phyloP scores from a whole-genome alignment of 2,888 invertebrate genomes.

The Biston stratarius region DNA sequence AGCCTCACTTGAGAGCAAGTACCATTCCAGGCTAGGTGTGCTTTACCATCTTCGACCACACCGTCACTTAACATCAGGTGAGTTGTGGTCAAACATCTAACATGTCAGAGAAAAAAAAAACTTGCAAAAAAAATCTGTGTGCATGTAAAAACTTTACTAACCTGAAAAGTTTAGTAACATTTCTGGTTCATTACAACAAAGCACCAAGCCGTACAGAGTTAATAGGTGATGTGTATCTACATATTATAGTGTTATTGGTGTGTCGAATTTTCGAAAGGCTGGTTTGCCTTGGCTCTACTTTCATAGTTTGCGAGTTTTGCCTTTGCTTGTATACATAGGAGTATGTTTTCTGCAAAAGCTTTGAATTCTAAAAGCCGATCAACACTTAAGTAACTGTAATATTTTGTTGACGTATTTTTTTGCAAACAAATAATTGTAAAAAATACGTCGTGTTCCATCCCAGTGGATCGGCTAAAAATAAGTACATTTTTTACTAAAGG shows the following conservation, averaged over 20 bases:
- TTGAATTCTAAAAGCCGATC: not conserved
- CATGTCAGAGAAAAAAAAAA: no score
- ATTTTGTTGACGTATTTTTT: not conserved
- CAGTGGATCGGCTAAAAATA: no score
- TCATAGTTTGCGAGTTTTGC: slow-evolving; percentile 9
- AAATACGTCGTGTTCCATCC: not conserved
- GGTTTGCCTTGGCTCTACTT: slow-evolving; percentile 30
- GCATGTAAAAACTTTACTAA: not conserved
- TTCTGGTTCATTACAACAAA: not conserved
- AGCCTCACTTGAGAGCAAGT: no score
- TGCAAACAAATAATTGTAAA: not conserved
- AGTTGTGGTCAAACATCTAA: no score
- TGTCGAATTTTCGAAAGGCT: slow-evolving; percentile 20
- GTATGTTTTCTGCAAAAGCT: slow-evolving; percentile 13
- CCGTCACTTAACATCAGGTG: no score
- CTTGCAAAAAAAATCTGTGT: not conserved
- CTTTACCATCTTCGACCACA: no score
- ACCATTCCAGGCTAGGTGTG: no score
- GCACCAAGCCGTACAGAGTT: not conserved
- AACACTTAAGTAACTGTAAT: not conserved
- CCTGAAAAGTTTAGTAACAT: not conserved
- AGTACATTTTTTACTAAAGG: no score
- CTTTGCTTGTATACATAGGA: not conserved
- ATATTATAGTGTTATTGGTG: slow-evolving; percentile 1
- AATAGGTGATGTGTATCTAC: not conserved